Percentiles rank a stretch among this genome's conserved stretches.
These are phyloP conservation scores for Lasaia peninsularis DNA, from an alignment of 1,140 invertebrate species.

Conservation along the genomic window DNA sequence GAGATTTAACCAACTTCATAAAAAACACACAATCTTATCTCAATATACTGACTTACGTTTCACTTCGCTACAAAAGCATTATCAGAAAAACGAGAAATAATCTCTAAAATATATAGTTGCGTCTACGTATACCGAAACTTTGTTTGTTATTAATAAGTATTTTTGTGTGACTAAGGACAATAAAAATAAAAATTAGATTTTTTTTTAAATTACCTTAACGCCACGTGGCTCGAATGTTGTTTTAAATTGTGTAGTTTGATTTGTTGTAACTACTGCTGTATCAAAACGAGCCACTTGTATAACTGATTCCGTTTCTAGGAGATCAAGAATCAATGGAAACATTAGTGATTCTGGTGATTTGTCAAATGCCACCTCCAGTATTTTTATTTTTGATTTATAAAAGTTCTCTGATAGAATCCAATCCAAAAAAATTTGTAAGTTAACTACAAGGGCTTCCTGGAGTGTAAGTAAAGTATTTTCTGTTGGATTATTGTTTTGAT, in stretches of 20 bases:
- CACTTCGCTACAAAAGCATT: too few species aligned
- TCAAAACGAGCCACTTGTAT: slow-evolving; percentile 78
- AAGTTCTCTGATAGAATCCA: slow-evolving; percentile 77
- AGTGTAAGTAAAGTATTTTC: slow-evolving; percentile 81
- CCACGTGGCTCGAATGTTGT: slow-evolving; percentile 76
- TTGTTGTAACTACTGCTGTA: slow-evolving; percentile 71
- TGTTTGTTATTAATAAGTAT: background rate
- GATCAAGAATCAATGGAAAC: slow-evolving; percentile 75
- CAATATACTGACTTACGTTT: too few species aligned
- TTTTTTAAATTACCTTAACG: slow-evolving; percentile 71
- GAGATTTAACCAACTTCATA: too few species aligned
- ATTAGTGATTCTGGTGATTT: slow-evolving; percentile 81
- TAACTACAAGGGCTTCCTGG: slow-evolving; percentile 80
- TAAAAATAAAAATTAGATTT: too few species aligned
- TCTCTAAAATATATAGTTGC: too few species aligned
- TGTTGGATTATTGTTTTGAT: slow-evolving; percentile 71
- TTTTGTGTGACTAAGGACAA: too few species aligned
- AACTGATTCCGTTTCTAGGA: slow-evolving; percentile 82
- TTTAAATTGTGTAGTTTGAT: slow-evolving; percentile 61
- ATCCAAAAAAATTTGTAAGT: slow-evolving; percentile 87
- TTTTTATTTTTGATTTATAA: slow-evolving; percentile 84
- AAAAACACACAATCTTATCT: too few species aligned
- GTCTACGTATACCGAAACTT: too few species aligned
- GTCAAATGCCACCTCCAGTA: slow-evolving; percentile 84
- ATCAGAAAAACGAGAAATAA: too few species aligned